phyloP scores from a whole-genome alignment of 1,140 invertebrate species.

The Copidosoma floridanum region DNA sequence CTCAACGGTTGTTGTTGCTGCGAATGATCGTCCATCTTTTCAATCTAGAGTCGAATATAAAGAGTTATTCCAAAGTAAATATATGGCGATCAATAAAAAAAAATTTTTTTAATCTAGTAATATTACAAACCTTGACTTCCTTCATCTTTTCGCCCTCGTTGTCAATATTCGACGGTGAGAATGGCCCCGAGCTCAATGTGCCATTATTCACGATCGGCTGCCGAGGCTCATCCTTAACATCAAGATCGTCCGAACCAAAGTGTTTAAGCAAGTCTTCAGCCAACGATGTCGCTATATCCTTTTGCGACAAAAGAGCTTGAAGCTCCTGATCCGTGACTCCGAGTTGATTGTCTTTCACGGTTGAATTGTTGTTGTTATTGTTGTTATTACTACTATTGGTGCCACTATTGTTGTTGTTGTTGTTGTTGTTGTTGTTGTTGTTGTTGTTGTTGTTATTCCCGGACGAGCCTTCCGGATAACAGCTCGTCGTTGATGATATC shows the following conservation, averaged over 20 bases:
- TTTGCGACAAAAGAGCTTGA: slow-evolving; percentile 69
- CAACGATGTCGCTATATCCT: slow-evolving; percentile 74
- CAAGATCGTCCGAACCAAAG: slow-evolving; percentile 69
- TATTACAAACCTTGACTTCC: slow-evolving; percentile 45
- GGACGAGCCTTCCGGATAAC: slow-evolving; percentile 47
- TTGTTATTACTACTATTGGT: background rate
- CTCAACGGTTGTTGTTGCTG: background rate
- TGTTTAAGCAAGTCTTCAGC: slow-evolving; percentile 83
- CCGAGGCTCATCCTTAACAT: slow-evolving; percentile 65
- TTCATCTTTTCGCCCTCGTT: slow-evolving; percentile 40
- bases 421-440: background rate
- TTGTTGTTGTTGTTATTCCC: background rate
- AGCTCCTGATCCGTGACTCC: slow-evolving; percentile 69
- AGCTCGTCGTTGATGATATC: slow-evolving; percentile 50
- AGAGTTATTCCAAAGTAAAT: too few relatives aligned
- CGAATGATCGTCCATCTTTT: slow-evolving; percentile 43
- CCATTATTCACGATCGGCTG: slow-evolving; percentile 42
- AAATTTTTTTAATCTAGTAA: too few relatives aligned
- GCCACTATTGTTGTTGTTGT: background rate
- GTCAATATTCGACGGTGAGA: slow-evolving; percentile 60
- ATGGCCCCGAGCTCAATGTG: slow-evolving; percentile 58
- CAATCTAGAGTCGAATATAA: slow-evolving; percentile 22
- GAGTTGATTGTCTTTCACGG: slow-evolving; percentile 40
- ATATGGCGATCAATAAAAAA: too few relatives aligned
- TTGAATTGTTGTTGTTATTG: background rate